Evolutionary conservation across 2,888 invertebrate genomes (phyloP), one percentile per base, ranked within the genome.

Genomic region (Andrena fulva): DNA sequence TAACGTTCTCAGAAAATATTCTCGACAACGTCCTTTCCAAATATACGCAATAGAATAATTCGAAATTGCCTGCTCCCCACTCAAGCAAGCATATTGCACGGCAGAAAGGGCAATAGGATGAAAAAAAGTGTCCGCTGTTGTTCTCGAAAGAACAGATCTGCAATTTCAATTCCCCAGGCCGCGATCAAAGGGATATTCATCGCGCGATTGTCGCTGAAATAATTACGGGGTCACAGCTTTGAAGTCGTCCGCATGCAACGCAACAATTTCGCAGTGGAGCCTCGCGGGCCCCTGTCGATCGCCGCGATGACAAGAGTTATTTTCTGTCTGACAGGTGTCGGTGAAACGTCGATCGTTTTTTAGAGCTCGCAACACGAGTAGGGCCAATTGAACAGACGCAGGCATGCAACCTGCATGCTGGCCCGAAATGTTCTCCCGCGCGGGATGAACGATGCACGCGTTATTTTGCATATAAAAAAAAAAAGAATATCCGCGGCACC

Each of bases 301-400:
- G 79, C 68, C 75, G 67, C 84, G 86, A 87, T 87, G 87, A 87
- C 88, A 86, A 87, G 77, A 87, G 86, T 87, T 87, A 86, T 86
- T 87, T 87, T 81, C 84, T 64, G 74, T 82, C 83, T 87, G 87
- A 87, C 87, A 87, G 87, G 87, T 86, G 82, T 87, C 87, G 87
- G 80, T 78, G 71, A 78, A 86, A 84, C 74, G 82, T 82, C 86
- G 87, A 86, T 86, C 79, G 84, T 78, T 85, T 85, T 84, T 80
- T 73, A 77, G 80, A 77, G 71, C 77, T 77, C 77, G 69, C 72
- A 76, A 71, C 79, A 83, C 80, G 83, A 85, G 79, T 68, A 78
- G 73, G 52, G 76, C 79, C 85, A 85, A 85, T 85, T 85, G 85
- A 76, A 79, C 85, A 79, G 85, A 74, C 73, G 73, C 71, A 33